Evolutionary conservation across 2,113 vertebrate genomes (phyloP).

Genomic region (Balaeniceps rex): DNA sequence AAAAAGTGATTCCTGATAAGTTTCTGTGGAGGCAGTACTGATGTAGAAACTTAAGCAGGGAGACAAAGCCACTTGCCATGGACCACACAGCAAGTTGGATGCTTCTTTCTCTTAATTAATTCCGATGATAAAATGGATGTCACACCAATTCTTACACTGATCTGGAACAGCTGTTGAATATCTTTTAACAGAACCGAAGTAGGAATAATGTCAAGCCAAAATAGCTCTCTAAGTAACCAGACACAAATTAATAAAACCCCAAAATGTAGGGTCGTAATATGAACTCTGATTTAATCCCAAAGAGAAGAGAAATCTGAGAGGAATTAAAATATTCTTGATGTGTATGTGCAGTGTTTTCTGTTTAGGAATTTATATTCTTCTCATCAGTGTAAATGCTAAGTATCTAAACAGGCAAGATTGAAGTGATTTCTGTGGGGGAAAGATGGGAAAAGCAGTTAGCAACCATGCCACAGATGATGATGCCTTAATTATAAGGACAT

Average conservation of each 20-base stretch:
- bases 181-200: neutral
- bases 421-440: neutral
- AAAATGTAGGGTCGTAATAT: neutral
- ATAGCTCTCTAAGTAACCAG: neutral
- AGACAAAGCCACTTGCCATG: neutral
- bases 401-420: neutral
- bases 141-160: conserved; percentile 10
- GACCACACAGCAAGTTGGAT: neutral
- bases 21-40: neutral
- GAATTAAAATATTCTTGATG: neutral
- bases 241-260: neutral
- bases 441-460: neutral
- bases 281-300: neutral
- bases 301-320: neutral
- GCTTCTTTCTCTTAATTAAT: neutral
- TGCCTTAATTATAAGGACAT: neutral
- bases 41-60: neutral
- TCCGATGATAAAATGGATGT: neutral
- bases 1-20: neutral
- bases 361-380: neutral
- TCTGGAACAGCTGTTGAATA: neutral
- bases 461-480: neutral
- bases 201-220: neutral
- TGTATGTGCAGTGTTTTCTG: neutral
- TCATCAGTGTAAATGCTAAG: neutral